Conservation (phyloP, 2,888 invertebrate species). For the Timandra comae region DNA sequence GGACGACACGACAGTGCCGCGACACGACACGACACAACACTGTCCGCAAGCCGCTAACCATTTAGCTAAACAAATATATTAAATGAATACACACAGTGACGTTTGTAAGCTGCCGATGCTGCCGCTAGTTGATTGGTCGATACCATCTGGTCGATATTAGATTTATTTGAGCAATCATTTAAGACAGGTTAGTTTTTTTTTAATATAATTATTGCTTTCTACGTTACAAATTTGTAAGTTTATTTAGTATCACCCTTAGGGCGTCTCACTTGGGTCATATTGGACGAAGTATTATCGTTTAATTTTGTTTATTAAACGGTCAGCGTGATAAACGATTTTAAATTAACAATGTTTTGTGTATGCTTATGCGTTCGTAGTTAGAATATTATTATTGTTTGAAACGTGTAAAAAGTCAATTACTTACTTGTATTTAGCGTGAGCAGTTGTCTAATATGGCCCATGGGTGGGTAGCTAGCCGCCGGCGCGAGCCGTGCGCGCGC, state of each 20-base stretch:
- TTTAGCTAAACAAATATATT: background rate
- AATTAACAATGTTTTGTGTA: background rate
- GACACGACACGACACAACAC: constrained; percentile 1
- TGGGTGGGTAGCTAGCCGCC: background rate
- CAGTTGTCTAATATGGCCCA: background rate
- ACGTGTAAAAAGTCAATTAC: constrained; percentile 1
- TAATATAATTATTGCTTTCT: constrained; percentile 58
- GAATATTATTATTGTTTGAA: constrained; percentile 4
- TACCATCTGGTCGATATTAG: constrained; percentile 74
- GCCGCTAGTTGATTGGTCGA: constrained; percentile 54
- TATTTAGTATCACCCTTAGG: constrained; percentile 59
- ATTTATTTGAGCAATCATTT: constrained; percentile 69
- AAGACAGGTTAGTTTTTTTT: constrained; percentile 70
- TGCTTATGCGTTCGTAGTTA: constrained; percentile 8
- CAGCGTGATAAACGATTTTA: background rate
- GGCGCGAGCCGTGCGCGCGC: constrained; percentile 9
- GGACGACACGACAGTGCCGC: background rate
- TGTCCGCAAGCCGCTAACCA: background rate
- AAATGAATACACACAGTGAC: constrained; percentile 12
- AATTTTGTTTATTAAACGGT: too few relatives aligned
- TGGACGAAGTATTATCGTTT: constrained; percentile 6
- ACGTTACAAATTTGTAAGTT: constrained; percentile 55
- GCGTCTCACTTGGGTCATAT: constrained; percentile 48
- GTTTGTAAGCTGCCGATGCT: constrained; percentile 32
- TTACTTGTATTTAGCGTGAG: constrained; percentile 4